Evolutionary conservation across 2,888 invertebrate species (phyloP), one percentile per base, ranked within the genome.

Genomic region (Heliconius hortense): DNA sequence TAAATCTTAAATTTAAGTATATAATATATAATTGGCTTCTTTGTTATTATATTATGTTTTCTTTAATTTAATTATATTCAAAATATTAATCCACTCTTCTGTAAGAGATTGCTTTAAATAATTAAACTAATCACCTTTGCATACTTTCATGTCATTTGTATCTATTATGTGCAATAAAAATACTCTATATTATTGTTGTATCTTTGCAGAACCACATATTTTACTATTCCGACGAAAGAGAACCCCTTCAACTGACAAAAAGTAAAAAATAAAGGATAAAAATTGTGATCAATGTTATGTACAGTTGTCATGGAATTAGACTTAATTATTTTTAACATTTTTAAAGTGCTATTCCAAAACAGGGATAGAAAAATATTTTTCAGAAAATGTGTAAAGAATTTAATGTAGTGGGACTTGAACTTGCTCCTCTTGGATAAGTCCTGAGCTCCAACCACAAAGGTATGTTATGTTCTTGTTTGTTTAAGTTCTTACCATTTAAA

Each of bases 121-220:
- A 53, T 53, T 21, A 53, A 21, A 21, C 21, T 7, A 21, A 53
- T 15, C 8, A 21, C 53, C 7, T 43, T 8, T 7, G 21, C 8
- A 18, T 53, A 53, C 21, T 53, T 53, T 53, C 4, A 48, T 48
- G 5, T 48, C 18, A 48, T 39, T 24, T 66, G 1, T 35, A n/a
- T 64, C 35, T 35, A 4, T 64, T 11, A 35, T 64, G n/a, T 3
- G 13, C 10, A 10, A 64, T 31, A 11, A 11, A 24, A 11, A 59
- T 35, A 64, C 28, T 48, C 18, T 48, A 10, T n/a, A n/a, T n/a
- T 56, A n/a, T n/a, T 56, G 8, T 56, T 21, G 15, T 24, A 75
- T 67, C 82, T 83, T 95, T 95, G 73, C 95, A 97, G 98, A 98
- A 87, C 98, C 98, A 21, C 98, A 98, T 84, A 97, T 98, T 86